Evolutionary conservation across 2,113 vertebrate genomes (phyloP).

Genomic region (Microtus richardsoni): DNA sequence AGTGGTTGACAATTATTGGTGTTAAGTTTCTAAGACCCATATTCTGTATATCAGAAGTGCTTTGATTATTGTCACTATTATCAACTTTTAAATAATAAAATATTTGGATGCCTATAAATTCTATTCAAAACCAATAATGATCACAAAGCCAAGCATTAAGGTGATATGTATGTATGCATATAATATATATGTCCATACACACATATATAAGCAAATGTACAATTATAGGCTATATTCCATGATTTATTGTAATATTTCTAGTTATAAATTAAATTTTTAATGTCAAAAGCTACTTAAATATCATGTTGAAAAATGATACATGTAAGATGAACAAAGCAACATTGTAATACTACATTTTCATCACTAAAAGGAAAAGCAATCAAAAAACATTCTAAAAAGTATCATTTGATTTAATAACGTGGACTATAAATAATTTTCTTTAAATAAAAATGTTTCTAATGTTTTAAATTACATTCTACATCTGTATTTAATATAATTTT

Average conservation of each 20-base stretch:
- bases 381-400: constrained; percentile 6
- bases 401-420: neutral
- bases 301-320: neutral
- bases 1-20: neutral
- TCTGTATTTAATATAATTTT: constrained; percentile 21
- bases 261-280: constrained; percentile 23
- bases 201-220: neutral
- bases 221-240: neutral
- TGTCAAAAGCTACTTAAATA: neutral
- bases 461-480: neutral
- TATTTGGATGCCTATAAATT: neutral
- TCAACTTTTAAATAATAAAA: neutral
- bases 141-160: neutral
- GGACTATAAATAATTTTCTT: neutral
- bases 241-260: neutral
- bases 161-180: neutral
- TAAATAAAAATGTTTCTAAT: constrained; percentile 30
- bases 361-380: neutral
- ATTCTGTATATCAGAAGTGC: neutral
- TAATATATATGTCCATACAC: neutral
- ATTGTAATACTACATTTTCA: neutral
- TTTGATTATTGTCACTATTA: neutral
- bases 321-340: neutral
- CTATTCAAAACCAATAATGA: neutral
- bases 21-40: neutral